Base-by-base conservation (phyloP, 2,888 invertebrate genomes). In the Pemphredon lugubris region DNA sequence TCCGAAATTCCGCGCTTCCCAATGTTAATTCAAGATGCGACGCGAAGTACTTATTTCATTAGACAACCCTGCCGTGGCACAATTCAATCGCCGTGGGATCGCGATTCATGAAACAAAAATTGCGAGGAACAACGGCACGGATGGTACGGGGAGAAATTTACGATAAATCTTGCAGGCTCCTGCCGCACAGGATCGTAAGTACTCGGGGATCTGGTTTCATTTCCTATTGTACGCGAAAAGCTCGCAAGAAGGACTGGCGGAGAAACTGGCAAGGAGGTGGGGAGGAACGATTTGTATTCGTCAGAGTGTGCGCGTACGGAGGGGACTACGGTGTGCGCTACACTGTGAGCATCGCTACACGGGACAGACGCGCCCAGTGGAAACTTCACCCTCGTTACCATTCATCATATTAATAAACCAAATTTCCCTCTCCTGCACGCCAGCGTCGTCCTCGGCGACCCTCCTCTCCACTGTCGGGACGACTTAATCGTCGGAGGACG, bases 321-420 rank as follows among this genome's bases (percentile, higher is more conserved):
- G 60, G 64, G n/a, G n/a, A n/a, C 37, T 59, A 59, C 44, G 66
- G 68, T 58, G 64, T 65, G 58, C 64, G 58, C 71, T 68, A 47
- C n/a, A n/a, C 70, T 37, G 61, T 54, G 67, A 70, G 73, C 79
- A 75, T 79, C 79, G 76, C 66, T 34, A 48, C 61, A 34, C 65
- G 39, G 37, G 59, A 61, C 70, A 53, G 57, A 63, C 70, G 57
- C 68, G 50, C 20, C n/a, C 45, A 30, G 58, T 45, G 44, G 59
- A 75, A 79, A 77, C 77, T 76, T 81, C 72, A 58, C 48, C 55
- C 75, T 78, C 72, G 79, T 83, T 78, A 77, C 75, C 78, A 80
- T 83, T 83, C 76, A 70, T 83, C 82, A 80, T 74, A 83, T 83
- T 83, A 82, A 80, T 77, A 83, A 80, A 83, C 76, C 69, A 70